Evolutionary conservation across 2,888 invertebrate genomes (phyloP), one percentile per base, ranked within the genome.

Genomic region (Clivina fossor): DNA sequence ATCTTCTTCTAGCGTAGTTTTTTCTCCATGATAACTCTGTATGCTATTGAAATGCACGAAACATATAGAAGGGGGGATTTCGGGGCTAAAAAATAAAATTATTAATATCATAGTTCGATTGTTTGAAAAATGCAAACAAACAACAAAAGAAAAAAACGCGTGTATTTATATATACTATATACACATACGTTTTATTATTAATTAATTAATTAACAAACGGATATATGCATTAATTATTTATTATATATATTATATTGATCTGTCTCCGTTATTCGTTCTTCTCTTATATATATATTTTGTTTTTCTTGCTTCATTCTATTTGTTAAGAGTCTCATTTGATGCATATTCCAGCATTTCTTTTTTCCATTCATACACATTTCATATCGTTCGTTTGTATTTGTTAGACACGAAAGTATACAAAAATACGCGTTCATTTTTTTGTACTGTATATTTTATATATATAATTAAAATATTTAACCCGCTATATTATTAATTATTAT

Each of bases 41-140:
- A 86, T 86, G 83, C 85, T 85, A 83, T 84, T 85, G 86, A 87
- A 86, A 87, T 87, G 86, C 86, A 87, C 86, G 86, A 86, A 87
- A 86, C 86, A 83, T 86, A 83, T 86, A 86, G 87, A 87, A 86
- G 86, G 86, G 85, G 81, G 84, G 81, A 70, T 71, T 64, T 62
- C 65, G 65, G 51, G 51, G 46, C 40, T 53, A 56, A n/a, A n/a
- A n/a, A n/a, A n/a, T n/a, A n/a, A n/a, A n/a, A n/a, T n/a, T n/a
- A n/a, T n/a, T 53, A 50, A 50, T 50, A 55, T 47, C 22, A n/a
- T n/a, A n/a, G 38, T 40, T 55, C 40, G 55, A 38, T 53, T 44
- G 41, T 50, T 50, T 50, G 41, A 50, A 41, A 40, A 19, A 40
- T n/a, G n/a, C n/a, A n/a, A n/a, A n/a, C n/a, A n/a, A n/a, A n/a